A percentile compares a stretch with the other conserved stretches of the same genome.
Evolutionary conservation across 2,113 vertebrate genomes (phyloP).

Genomic region (Numenius arquata): DNA sequence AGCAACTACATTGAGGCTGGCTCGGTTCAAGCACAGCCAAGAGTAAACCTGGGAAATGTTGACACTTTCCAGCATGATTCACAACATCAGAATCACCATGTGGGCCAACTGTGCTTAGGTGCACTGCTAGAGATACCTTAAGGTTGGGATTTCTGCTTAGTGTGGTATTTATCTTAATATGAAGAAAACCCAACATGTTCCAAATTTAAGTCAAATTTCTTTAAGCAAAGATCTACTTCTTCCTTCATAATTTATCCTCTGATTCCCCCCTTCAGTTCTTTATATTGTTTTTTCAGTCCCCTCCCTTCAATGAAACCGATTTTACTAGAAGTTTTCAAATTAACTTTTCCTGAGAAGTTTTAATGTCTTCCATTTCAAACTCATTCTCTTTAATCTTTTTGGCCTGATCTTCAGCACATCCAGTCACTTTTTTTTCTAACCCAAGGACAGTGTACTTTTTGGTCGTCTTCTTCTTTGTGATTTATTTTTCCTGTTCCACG

Average conservation of each 20-base stretch:
- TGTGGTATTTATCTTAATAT: neutral
- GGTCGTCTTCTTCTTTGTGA: neutral
- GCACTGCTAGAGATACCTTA: neutral
- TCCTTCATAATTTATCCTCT: neutral
- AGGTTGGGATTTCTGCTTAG: neutral
- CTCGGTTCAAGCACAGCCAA: neutral
- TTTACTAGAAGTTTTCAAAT: neutral
- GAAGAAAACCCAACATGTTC: neutral
- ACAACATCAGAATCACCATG: neutral
- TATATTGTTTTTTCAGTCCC: neutral
- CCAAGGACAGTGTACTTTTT: neutral
- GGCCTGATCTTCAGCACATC: neutral
- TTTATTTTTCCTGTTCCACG: neutral
- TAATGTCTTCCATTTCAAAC: neutral
- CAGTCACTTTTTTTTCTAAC: neutral
- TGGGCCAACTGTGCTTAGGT: neutral
- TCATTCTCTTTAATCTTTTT: neutral
- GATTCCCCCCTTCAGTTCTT: neutral
- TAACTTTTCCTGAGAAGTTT: neutral
- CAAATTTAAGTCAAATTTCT: neutral
- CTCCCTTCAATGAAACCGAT: neutral
- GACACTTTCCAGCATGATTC: neutral
- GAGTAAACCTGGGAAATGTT: neutral
- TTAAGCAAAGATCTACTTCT: neutral
- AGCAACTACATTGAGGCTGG: neutral